Conservation (phyloP, 2,888 invertebrate genomes). For the Ernsta delagoae region DNA sequence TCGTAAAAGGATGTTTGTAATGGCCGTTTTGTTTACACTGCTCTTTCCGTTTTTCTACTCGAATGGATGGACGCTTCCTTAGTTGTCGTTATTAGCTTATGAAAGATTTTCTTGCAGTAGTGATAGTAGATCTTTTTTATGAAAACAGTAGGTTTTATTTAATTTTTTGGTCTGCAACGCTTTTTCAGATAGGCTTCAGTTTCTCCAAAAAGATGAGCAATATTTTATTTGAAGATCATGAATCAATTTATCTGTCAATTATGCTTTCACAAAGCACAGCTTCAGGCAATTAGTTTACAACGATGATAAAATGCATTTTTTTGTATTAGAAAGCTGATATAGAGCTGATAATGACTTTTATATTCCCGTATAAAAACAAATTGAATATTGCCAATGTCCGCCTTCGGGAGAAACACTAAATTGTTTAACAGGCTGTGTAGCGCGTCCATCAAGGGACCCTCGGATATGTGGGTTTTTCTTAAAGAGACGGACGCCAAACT, state of each 20-base stretch:
- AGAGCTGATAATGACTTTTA: too few relatives aligned
- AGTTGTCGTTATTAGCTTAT: slow-evolving; percentile 29
- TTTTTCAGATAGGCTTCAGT: too few relatives aligned
- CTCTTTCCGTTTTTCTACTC: slow-evolving; percentile 47
- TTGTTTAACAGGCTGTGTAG: slow-evolving; percentile 27
- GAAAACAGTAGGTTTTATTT: too few relatives aligned
- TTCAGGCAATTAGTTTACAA: too few relatives aligned
- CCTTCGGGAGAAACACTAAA: slow-evolving; percentile 15
- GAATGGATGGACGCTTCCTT: slow-evolving; percentile 38
- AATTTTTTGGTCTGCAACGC: too few relatives aligned
- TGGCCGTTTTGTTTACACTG: slow-evolving; percentile 62
- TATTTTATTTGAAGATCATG: too few relatives aligned
- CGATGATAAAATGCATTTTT: too few relatives aligned
- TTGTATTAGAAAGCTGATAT: too few relatives aligned
- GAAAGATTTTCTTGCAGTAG: neutral
- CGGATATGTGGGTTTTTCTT: slow-evolving; percentile 19
- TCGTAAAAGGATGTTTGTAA: slow-evolving; percentile 65
- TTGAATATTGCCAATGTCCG: slow-evolving; percentile 10
- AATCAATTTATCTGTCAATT: too few relatives aligned
- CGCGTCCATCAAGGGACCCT: slow-evolving; percentile 19
- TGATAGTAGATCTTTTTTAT: neutral
- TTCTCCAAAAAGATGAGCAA: too few relatives aligned
- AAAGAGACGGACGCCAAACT: slow-evolving; percentile 26
- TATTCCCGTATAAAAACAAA: neutral
- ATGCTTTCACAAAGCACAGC: too few relatives aligned